A percentile compares a stretch with the other conserved stretches of the same genome.
Conservation (phyloP, 1,140 invertebrate genomes). For the Globodera rostochiensis region DNA sequence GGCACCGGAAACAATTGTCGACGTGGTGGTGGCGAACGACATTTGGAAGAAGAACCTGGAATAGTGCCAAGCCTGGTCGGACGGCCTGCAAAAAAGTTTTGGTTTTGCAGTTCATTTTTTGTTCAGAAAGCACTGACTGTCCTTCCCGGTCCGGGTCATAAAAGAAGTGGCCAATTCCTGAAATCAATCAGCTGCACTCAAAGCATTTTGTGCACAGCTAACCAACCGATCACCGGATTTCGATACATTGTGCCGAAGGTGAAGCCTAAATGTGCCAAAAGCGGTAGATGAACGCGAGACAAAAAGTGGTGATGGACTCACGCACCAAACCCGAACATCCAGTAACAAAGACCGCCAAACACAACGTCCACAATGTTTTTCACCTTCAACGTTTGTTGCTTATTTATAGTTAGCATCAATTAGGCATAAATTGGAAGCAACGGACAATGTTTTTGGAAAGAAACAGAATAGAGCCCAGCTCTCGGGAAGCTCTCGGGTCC, state of each 20-base stretch:
- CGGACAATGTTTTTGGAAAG: too few species aligned
- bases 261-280: constrained; percentile 68
- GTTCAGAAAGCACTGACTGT: constrained; percentile 7
- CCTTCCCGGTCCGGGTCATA: constrained; percentile 65
- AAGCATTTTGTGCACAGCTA: background rate
- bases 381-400: constrained; percentile 72
- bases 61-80: constrained; percentile 61
- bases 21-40: constrained; percentile 67
- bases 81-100: constrained; percentile 11
- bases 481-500: too few species aligned
- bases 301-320: background rate
- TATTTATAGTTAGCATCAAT: background rate
- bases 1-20: constrained; percentile 66
- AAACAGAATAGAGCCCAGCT: too few species aligned
- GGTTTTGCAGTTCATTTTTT: background rate
- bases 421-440: too few species aligned
- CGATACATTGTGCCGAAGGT: constrained; percentile 79
- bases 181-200: background rate
- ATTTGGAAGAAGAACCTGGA: constrained; percentile 67
- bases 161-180: constrained; percentile 69
- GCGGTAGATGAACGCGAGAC: background rate
- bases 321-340: constrained; percentile 83
- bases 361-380: constrained; percentile 85
- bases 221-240: constrained; percentile 74
- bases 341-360: constrained; percentile 86